These are phyloP conservation scores for Lophochroa leadbeateri DNA, from an alignment of 2,113 vertebrate genomes.

Conservation along the genomic window DNA sequence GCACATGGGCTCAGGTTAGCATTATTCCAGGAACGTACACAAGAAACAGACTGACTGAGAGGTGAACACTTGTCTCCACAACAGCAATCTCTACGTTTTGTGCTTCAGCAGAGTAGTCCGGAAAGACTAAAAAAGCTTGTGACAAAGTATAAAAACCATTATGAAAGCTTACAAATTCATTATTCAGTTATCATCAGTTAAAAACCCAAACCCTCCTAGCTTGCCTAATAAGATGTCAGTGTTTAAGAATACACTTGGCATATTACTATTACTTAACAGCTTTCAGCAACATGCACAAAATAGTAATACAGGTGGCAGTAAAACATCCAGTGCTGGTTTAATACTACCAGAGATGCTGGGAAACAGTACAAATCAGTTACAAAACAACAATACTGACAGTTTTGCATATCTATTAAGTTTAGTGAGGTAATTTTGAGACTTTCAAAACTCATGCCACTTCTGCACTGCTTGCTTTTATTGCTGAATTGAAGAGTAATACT, in stretches of 20 bases:
- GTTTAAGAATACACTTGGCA: slow-evolving; percentile 63
- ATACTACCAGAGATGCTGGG: slow-evolving; percentile 63
- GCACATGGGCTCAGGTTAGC: not conserved
- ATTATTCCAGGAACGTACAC: not conserved
- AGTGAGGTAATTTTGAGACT: slow-evolving; percentile 77
- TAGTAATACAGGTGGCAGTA: slow-evolving; percentile 25
- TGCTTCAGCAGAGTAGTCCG: slow-evolving; percentile 57
- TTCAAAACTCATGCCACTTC: slow-evolving; percentile 49
- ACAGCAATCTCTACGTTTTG: not conserved
- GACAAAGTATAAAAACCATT: slow-evolving; percentile 48
- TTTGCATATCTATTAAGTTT: slow-evolving; percentile 79
- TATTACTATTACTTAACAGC: slow-evolving; percentile 59
- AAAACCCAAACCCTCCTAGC: slow-evolving; percentile 18
- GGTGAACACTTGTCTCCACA: not conserved
- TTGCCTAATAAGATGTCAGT: slow-evolving; percentile 51
- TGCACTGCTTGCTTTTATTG: slow-evolving; percentile 74
- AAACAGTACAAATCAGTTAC: slow-evolving; percentile 71
- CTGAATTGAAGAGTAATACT: slow-evolving; percentile 69
- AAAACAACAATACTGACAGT: slow-evolving; percentile 56
- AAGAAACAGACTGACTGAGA: not conserved
- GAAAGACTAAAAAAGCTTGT: slow-evolving; percentile 63
- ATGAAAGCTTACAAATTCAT: slow-evolving; percentile 30
- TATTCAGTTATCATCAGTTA: slow-evolving; percentile 10
- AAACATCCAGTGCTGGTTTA: slow-evolving; percentile 30
- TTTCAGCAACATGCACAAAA: slow-evolving; percentile 51